Conservation (phyloP, 2,888 invertebrate genomes). For the Frankliniella fusca region DNA sequence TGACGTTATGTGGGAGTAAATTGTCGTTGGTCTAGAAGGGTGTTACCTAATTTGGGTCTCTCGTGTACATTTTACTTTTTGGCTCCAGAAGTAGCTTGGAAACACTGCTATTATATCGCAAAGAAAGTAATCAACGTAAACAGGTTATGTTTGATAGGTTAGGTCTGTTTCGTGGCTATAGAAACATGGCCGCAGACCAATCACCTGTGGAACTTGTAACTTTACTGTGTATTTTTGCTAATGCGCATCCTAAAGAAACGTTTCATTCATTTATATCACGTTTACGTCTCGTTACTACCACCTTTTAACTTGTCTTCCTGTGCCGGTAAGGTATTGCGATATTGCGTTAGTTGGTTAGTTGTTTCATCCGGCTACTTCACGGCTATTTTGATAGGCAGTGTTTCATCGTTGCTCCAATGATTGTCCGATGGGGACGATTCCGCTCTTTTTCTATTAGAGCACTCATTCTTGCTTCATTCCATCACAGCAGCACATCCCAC, state of each 20-base stretch:
- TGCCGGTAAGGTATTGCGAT: not conserved
- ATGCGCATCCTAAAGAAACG: not conserved
- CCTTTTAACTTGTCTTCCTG: not conserved
- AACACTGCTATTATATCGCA: no score
- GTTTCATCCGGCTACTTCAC: not conserved
- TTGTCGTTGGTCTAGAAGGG: no score
- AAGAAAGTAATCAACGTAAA: no score
- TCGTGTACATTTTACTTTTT: no score
- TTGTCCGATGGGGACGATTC: not conserved
- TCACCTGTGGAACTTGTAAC: slow-evolving; percentile 3
- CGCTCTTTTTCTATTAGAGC: no score
- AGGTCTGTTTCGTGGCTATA: not conserved
- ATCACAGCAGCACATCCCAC: not conserved
- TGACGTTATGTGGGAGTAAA: no score
- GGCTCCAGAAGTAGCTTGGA: no score
- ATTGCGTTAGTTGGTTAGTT: not conserved
- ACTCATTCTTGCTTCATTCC: not conserved
- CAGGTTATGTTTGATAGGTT: no score
- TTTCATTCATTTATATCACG: not conserved
- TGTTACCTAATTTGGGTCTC: no score
- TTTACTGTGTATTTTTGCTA: not conserved
- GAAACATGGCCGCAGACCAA: not conserved
- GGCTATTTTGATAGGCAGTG: not conserved
- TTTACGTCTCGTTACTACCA: not conserved
- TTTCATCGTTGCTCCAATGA: no score